Percentiles rank a stretch among this genome's conserved stretches.
These are phyloP conservation scores for Leucophenga varia DNA, from an alignment of 1,140 invertebrate genomes.

Conservation along the genomic window DNA sequence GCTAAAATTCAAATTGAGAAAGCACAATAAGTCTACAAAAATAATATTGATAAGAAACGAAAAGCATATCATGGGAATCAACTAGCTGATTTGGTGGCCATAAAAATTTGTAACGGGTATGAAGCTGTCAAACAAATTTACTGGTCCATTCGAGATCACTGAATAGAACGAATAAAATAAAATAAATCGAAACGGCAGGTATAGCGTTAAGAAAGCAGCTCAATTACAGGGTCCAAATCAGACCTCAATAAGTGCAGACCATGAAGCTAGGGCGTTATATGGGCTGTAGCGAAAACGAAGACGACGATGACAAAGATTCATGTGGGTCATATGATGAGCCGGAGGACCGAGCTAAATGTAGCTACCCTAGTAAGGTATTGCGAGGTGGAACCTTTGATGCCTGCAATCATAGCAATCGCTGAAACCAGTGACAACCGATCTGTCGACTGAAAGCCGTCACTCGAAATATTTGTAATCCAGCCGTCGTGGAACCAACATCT, in stretches of 20 bases:
- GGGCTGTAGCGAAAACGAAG: background rate
- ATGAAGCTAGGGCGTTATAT: slow-evolving; percentile 34
- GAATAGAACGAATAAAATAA: too few relatives aligned
- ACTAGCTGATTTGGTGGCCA: slow-evolving; percentile 47
- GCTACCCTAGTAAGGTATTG: background rate
- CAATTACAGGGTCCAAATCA: slow-evolving; percentile 28
- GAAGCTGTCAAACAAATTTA: slow-evolving; percentile 42
- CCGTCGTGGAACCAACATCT: too few relatives aligned
- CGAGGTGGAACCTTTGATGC: background rate
- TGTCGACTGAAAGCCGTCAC: too few relatives aligned
- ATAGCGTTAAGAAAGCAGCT: slow-evolving; percentile 33
- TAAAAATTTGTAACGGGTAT: slow-evolving; percentile 40
- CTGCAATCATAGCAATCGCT: too few relatives aligned
- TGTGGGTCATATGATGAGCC: slow-evolving; percentile 11
- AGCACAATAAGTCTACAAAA: slow-evolving; percentile 43
- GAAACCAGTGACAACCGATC: too few relatives aligned
- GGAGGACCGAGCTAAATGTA: slow-evolving; percentile 9
- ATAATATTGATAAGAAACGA: slow-evolving; percentile 35
- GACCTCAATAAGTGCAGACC: slow-evolving; percentile 33
- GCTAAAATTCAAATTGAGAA: slow-evolving; percentile 29
- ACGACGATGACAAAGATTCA: slow-evolving; percentile 2
- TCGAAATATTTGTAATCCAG: too few relatives aligned
- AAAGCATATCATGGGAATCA: slow-evolving; percentile 31
- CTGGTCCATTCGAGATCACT: slow-evolving; percentile 42
- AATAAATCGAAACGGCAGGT: slow-evolving; percentile 31